Percentiles rank a stretch among this genome's conserved stretches.
Evolutionary conservation across 2,888 invertebrate species (phyloP).

Genomic region (Lithodes maja): DNA sequence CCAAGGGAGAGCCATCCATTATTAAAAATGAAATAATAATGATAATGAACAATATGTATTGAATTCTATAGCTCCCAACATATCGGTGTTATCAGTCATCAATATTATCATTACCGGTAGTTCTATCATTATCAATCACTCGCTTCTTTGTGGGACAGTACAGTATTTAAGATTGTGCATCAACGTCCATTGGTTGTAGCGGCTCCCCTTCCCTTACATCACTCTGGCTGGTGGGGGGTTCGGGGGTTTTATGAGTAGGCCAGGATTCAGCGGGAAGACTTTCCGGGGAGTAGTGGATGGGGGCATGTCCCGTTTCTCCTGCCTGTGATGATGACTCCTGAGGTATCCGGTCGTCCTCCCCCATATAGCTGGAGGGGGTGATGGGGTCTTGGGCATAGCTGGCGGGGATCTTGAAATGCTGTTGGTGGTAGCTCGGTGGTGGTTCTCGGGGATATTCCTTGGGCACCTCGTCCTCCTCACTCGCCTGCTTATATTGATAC

Average conservation of each 20-base stretch:
- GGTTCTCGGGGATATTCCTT: constrained; percentile 48
- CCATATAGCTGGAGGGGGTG: background rate
- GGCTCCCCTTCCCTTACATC: constrained; percentile 19
- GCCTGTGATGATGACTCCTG: background rate
- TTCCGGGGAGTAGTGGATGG: constrained; percentile 7
- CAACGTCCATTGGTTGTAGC: constrained; percentile 39
- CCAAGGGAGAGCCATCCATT: too few species aligned
- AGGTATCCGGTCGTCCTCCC: background rate
- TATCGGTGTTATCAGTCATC: too few species aligned
- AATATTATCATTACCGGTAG: too few species aligned
- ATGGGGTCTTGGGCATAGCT: constrained; percentile 36
- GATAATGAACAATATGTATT: too few species aligned
- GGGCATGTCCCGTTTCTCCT: constrained; percentile 5
- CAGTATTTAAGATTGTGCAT: background rate
- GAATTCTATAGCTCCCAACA: too few species aligned
- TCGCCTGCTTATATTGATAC: constrained; percentile 20
- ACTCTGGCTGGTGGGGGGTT: constrained; percentile 22
- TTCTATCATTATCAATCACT: background rate
- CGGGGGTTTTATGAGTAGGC: background rate
- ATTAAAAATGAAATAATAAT: background rate
- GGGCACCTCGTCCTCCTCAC: constrained; percentile 21
- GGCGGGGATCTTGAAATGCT: constrained; percentile 50
- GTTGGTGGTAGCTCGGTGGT: constrained; percentile 58
- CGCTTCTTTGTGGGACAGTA: background rate
- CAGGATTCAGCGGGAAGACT: constrained; percentile 26